Percentiles rank a stretch among this genome's conserved stretches.
Evolutionary conservation across 2,888 invertebrate genomes (phyloP).

Genomic region (Coenonympha glycerion): DNA sequence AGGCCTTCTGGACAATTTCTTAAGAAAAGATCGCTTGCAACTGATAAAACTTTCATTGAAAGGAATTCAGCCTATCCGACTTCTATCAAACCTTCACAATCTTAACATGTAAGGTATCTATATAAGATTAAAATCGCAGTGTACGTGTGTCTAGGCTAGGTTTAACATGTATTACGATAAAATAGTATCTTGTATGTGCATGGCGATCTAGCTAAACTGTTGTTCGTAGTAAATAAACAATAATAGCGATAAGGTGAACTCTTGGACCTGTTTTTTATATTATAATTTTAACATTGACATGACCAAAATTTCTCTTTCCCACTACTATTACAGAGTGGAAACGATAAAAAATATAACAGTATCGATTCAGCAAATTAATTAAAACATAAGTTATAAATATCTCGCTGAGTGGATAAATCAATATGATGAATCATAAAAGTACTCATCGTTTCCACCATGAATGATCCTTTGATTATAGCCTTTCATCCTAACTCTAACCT

Average conservation of each 20-base stretch:
- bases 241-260: slow-evolving; percentile 57
- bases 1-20: neutral
- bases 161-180: slow-evolving; percentile 48
- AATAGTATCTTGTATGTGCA: slow-evolving; percentile 63
- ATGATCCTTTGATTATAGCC: neutral
- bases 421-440: neutral
- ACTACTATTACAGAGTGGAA: slow-evolving; percentile 7
- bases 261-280: slow-evolving; percentile 42
- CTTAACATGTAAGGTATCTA: slow-evolving; percentile 49
- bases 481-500: slow-evolving; percentile 15
- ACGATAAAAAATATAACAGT: no score
- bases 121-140: slow-evolving; percentile 49
- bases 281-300: slow-evolving; percentile 46
- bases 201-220: slow-evolving; percentile 70
- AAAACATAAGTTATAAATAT: no score
- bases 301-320: slow-evolving; percentile 42
- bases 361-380: no score
- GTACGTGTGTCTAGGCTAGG: slow-evolving; percentile 70
- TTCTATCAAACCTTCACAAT: slow-evolving; percentile 44
- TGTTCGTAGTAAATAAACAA: slow-evolving; percentile 72
- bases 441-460: neutral
- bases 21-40: slow-evolving; percentile 28
- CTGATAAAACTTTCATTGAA: slow-evolving; percentile 43
- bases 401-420: no score
- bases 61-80: slow-evolving; percentile 48